A percentile compares a stretch with the other conserved stretches of the same genome.
These are phyloP conservation scores for Epinephelus moara DNA, from an alignment of 2,113 vertebrate species.

Conservation along the genomic window DNA sequence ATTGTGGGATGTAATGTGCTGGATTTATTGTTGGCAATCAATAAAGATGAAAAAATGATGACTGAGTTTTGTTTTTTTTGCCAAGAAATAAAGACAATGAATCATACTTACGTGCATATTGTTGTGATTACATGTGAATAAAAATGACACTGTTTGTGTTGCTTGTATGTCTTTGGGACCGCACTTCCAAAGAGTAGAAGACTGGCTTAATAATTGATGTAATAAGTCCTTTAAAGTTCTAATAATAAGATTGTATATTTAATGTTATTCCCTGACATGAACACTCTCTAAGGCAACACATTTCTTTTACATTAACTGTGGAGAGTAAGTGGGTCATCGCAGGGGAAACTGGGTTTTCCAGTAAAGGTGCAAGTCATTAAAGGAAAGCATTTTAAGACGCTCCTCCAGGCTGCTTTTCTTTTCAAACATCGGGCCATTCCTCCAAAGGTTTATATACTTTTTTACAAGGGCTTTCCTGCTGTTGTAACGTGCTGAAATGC, in stretches of 20 bases:
- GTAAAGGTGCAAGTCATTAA: conserved; percentile 19
- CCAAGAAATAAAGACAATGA: conserved; percentile 13
- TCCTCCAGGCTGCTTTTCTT: conserved; percentile 5
- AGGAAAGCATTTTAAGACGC: conserved; percentile 8
- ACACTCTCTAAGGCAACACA: background rate
- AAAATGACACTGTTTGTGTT: conserved; percentile 1
- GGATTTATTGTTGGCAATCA: background rate
- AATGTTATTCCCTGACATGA: background rate
- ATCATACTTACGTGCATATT: background rate
- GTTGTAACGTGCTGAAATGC: conserved; percentile 23
- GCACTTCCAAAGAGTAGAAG: background rate
- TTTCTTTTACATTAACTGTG: background rate
- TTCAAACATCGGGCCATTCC: conserved; percentile 45
- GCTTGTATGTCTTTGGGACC: background rate
- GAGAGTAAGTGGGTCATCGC: background rate
- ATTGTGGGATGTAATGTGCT: background rate
- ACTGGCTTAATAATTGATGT: background rate
- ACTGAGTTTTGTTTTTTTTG: background rate
- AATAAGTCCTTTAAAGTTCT: background rate
- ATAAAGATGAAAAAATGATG: conserved; percentile 11
- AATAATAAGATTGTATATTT: background rate
- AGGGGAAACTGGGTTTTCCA: background rate
- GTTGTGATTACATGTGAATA: conserved; percentile 20
- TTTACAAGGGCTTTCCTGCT: conserved; percentile 48
- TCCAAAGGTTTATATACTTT: conserved; percentile 34